Evolutionary conservation across 2,888 invertebrate genomes (phyloP).

Genomic region (Xestoiulus laeticollis): DNA sequence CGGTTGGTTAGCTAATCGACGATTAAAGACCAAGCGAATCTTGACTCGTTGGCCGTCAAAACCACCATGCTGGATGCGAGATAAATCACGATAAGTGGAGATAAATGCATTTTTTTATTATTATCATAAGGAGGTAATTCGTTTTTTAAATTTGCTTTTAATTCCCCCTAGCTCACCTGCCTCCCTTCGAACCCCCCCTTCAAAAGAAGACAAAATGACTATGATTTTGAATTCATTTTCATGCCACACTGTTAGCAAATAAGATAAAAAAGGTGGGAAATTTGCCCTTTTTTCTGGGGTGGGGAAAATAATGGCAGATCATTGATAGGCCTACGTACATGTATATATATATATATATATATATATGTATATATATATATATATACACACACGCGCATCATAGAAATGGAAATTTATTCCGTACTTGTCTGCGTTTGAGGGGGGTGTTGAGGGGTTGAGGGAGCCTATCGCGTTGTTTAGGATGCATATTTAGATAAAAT

Average conservation of each 20-base stretch:
- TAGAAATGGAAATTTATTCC: conserved; percentile 21
- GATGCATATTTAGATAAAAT: conserved; percentile 34
- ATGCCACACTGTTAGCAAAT: not conserved
- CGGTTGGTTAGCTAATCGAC: not conserved
- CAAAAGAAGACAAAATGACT: not conserved
- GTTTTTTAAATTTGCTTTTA: not conserved
- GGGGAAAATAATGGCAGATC: conserved; percentile 15
- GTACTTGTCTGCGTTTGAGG: not conserved
- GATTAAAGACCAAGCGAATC: not conserved
- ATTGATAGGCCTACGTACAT: conserved; percentile 29
- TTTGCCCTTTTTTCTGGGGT: not conserved
- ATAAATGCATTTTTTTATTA: not conserved
- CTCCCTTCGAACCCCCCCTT: too few relatives aligned
- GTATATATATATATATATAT: too few relatives aligned
- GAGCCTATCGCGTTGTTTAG: not conserved
- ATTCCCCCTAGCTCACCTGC: not conserved
- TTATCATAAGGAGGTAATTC: not conserved
- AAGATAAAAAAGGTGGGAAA: not conserved
- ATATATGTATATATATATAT: too few relatives aligned
- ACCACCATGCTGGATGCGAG: not conserved
- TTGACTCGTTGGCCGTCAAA: not conserved
- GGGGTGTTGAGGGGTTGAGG: not conserved
- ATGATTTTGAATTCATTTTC: conserved; percentile 29
- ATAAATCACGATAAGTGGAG: not conserved
- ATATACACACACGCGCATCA: too few relatives aligned